Evolutionary conservation across 2,113 vertebrate species (phyloP).

Genomic region (Istiophorus platypterus): DNA sequence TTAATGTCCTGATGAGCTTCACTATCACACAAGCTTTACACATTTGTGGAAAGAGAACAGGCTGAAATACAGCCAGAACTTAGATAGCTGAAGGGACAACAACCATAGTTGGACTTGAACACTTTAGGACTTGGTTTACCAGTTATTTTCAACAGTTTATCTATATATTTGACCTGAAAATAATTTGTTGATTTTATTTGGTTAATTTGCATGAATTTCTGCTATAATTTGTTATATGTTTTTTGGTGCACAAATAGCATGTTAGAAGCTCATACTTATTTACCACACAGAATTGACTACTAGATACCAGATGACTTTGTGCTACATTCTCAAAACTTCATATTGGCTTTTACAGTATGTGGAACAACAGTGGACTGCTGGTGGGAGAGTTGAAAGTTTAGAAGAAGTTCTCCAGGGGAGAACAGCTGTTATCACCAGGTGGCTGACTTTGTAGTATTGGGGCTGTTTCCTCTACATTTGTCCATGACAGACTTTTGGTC

Average conservation of each 20-base stretch:
- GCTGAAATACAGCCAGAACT: not conserved
- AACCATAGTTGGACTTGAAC: not conserved
- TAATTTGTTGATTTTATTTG: not conserved
- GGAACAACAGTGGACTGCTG: conserved; percentile 25
- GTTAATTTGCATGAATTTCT: not conserved
- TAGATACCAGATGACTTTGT: not conserved
- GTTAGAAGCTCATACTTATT: not conserved
- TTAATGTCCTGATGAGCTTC: no score
- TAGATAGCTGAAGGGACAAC: not conserved
- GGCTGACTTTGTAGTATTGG: conserved; percentile 20
- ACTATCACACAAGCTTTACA: no score
- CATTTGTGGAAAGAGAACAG: not conserved
- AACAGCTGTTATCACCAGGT: conserved; percentile 60
- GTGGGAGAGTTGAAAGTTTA: conserved; percentile 23
- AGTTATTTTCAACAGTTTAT: not conserved
- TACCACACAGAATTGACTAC: not conserved
- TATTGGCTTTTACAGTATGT: not conserved
- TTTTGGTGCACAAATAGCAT: not conserved
- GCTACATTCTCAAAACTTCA: conserved; percentile 7
- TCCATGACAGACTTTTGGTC: conserved; percentile 27
- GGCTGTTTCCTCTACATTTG: conserved; percentile 21
- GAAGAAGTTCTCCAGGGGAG: conserved; percentile 35
- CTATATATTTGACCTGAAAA: not conserved
- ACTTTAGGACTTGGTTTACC: not conserved
- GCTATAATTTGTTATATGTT: not conserved